phyloP scores from a whole-genome alignment of 1,140 invertebrate species.

The Tyrophagus putrescentiae region DNA sequence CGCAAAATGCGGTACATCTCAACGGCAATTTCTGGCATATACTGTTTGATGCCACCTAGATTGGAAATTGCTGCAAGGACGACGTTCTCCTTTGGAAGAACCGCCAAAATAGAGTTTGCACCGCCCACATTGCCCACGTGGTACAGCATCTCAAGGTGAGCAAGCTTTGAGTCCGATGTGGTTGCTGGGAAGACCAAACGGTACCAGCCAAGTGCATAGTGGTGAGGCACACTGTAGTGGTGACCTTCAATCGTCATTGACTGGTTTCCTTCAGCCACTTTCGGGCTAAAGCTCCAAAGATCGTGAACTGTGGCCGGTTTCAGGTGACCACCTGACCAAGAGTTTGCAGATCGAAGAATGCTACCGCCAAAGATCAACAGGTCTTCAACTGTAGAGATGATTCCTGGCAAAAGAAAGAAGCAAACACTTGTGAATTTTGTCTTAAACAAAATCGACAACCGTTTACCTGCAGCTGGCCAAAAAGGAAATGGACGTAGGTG shows the following conservation, averaged over 20 bases:
- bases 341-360: not conserved
- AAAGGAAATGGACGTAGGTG: not conserved
- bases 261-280: not conserved
- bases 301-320: conserved; percentile 1
- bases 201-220: conserved; percentile 14
- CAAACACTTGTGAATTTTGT: too few species aligned
- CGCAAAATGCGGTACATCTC: too few species aligned
- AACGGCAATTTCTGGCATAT: too few species aligned
- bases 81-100: conserved; percentile 7
- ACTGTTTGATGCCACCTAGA: not conserved
- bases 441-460: too few species aligned
- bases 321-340: not conserved
- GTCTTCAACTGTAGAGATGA: not conserved
- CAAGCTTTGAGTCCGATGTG: not conserved
- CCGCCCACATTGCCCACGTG: not conserved
- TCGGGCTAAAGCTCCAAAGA: conserved; percentile 7
- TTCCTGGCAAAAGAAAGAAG: too few species aligned
- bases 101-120: not conserved
- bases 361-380: not conserved
- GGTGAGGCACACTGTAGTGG: not conserved
- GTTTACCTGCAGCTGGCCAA: conserved; percentile 10
- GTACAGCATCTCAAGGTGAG: not conserved
- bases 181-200: not conserved
- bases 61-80: not conserved
- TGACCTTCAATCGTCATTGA: too few species aligned